Percentiles rank a stretch among this genome's conserved stretches.
These are phyloP conservation scores for Delphinapterus leucas DNA, from an alignment of 2,113 vertebrate species.

Conservation along the genomic window DNA sequence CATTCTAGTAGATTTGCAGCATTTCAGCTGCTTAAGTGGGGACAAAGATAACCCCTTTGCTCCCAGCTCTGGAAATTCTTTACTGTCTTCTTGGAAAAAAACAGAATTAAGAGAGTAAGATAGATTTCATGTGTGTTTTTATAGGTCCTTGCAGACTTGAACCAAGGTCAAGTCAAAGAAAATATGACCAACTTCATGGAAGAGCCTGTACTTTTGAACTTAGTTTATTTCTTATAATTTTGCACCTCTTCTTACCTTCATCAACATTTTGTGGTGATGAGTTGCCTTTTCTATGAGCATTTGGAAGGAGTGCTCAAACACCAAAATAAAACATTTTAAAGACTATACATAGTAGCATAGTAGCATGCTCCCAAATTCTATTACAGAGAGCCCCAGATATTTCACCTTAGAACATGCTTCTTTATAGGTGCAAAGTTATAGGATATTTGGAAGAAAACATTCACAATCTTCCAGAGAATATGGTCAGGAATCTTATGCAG, in stretches of 20 bases:
- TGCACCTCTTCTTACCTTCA: slow-evolving; percentile 40
- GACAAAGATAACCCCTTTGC: slow-evolving; percentile 20
- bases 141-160: slow-evolving; percentile 9
- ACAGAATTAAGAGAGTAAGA: slow-evolving; percentile 22
- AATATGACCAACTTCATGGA: not conserved
- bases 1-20: slow-evolving; percentile 38
- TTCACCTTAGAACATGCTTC: slow-evolving; percentile 4
- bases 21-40: slow-evolving; percentile 46
- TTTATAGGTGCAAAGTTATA: slow-evolving; percentile 52
- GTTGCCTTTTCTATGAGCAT: slow-evolving; percentile 44
- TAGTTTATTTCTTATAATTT: slow-evolving; percentile 52
- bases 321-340: slow-evolving; percentile 26
- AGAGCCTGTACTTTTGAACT: slow-evolving; percentile 27
- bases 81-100: slow-evolving; percentile 29
- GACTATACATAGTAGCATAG: not conserved
- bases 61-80: slow-evolving; percentile 39
- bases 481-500: not conserved
- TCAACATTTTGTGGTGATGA: slow-evolving; percentile 7
- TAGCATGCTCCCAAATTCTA: slow-evolving; percentile 52
- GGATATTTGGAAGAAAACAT: not conserved
- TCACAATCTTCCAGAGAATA: not conserved
- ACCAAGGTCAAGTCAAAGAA: slow-evolving; percentile 40
- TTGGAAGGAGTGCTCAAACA: slow-evolving; percentile 33
- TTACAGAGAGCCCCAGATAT: not conserved
- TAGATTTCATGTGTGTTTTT: slow-evolving; percentile 1